These are phyloP conservation scores for Camponotus fellah DNA, from an alignment of 2,888 invertebrate species.

Conservation along the genomic window DNA sequence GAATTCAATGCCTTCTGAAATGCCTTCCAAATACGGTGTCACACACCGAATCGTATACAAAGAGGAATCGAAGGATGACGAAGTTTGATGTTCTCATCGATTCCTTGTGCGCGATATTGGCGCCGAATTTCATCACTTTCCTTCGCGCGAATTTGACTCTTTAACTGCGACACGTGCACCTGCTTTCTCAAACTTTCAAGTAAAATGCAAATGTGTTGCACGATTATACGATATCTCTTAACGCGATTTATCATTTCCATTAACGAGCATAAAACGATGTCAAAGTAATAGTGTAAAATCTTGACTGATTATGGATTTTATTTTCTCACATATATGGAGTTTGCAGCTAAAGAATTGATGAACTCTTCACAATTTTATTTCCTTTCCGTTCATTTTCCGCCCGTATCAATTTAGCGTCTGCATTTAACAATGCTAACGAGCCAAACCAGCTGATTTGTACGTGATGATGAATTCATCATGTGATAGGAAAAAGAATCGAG, in stretches of 20 bases:
- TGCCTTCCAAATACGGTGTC: conserved; percentile 83
- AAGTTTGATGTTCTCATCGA: conserved; percentile 50
- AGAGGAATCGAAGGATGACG: conserved; percentile 58
- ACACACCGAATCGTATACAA: conserved; percentile 79
- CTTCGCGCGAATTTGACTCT: conserved; percentile 59
- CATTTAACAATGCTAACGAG: conserved; percentile 5
- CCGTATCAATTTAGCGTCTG: neutral
- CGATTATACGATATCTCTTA: neutral
- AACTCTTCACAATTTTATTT: neutral
- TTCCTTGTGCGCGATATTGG: conserved; percentile 42
- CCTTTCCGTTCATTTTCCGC: conserved; percentile 10
- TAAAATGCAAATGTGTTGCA: conserved; percentile 38
- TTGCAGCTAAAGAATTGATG: conserved; percentile 3
- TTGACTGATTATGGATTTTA: neutral
- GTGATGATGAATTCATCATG: neutral
- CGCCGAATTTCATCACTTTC: conserved; percentile 52
- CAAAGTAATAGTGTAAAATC: neutral
- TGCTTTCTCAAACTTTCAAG: conserved; percentile 8
- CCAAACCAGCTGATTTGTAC: neutral
- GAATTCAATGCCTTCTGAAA: conserved; percentile 84
- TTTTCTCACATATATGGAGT: neutral
- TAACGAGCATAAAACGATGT: neutral
- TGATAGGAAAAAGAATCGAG: conserved; percentile 1
- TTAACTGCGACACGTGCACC: conserved; percentile 50
- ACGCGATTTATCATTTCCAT: conserved; percentile 9